phyloP scores from a whole-genome alignment of 2,113 vertebrate genomes.

The Mungos mungo region DNA sequence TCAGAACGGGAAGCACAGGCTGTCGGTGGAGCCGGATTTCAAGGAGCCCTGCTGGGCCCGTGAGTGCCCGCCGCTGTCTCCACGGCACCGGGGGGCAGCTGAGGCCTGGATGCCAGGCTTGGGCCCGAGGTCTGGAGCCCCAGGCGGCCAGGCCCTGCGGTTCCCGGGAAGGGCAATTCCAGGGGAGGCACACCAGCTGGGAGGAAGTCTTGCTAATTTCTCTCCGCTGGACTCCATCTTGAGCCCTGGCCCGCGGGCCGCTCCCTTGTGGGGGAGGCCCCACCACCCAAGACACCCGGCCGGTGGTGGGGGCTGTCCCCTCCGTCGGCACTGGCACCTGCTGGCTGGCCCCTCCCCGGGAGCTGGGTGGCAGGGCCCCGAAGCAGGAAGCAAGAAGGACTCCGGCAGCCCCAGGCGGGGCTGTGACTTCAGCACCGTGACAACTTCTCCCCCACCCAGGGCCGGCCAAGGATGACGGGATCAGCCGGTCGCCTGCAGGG shows the following conservation, averaged over 20 bases:
- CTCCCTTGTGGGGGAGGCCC: neutral
- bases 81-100: neutral
- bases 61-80: neutral
- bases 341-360: neutral
- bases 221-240: neutral
- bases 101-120: neutral
- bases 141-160: neutral
- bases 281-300: neutral
- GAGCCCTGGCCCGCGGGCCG: neutral
- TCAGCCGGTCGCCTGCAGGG: fast-evolving
- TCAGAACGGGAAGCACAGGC: neutral
- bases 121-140: neutral
- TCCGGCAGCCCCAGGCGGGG: neutral
- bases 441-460: neutral
- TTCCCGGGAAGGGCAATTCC: neutral
- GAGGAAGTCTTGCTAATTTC: neutral
- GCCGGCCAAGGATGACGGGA: neutral
- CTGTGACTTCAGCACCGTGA: neutral
- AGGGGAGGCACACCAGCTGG: fast-evolving
- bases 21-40: too few relatives aligned
- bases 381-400: neutral
- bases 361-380: neutral
- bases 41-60: neutral
- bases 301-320: neutral
- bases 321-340: neutral